Percentiles rank a stretch among this genome's conserved stretches.
These are phyloP conservation scores for Abrostola triplasia DNA, from an alignment of 2,888 invertebrate species.

Conservation along the genomic window DNA sequence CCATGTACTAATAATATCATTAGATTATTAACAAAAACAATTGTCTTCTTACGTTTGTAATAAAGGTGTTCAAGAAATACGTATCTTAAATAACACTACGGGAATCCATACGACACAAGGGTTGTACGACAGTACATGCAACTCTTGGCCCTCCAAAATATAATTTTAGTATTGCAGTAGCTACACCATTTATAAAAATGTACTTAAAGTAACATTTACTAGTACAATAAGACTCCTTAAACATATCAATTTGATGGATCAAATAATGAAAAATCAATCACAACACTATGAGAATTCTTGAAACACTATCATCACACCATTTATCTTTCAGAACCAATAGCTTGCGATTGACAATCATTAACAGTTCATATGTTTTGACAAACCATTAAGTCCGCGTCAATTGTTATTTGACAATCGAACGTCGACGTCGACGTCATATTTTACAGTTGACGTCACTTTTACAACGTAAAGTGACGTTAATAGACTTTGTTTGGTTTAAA, in stretches of 20 bases:
- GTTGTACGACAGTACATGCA: too few species aligned
- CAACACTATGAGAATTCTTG: constrained; percentile 67
- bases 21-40: too few species aligned
- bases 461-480: constrained; percentile 70
- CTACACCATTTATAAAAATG: too few species aligned
- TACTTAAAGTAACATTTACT: too few species aligned
- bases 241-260: constrained; percentile 9
- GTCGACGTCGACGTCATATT: constrained; percentile 64
- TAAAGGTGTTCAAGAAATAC: too few species aligned
- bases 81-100: too few species aligned
- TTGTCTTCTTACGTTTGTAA: too few species aligned
- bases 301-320: constrained; percentile 77
- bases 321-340: constrained; percentile 66
- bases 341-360: constrained; percentile 76
- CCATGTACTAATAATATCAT: too few species aligned
- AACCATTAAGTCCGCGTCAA: constrained; percentile 75
- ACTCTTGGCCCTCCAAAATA: too few species aligned
- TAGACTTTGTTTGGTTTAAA: constrained; percentile 61
- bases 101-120: too few species aligned
- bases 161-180: too few species aligned
- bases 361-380: constrained; percentile 85
- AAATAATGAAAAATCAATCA: constrained; percentile 18
- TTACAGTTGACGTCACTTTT: constrained; percentile 80
- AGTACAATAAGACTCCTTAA: too few species aligned
- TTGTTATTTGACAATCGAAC: constrained; percentile 68